A percentile compares a stretch with the other conserved stretches of the same genome.
Evolutionary conservation across 2,797 vertebrate genomes (phyloP).

Genomic region (Eupleurogrammus muticus): DNA sequence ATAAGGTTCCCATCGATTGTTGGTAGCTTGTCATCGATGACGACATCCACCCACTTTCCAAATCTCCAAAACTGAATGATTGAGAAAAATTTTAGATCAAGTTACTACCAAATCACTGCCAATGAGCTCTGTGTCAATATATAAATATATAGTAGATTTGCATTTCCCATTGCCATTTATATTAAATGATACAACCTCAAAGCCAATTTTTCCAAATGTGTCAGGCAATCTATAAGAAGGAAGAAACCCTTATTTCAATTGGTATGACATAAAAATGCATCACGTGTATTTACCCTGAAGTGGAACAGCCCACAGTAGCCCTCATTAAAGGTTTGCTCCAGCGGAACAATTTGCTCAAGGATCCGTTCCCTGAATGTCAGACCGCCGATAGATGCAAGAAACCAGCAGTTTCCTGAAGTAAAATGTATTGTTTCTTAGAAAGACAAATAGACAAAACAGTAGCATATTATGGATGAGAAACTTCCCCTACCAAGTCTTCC

Average conservation of each 20-base stretch:
- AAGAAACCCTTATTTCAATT: too few species aligned
- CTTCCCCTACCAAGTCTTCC: conserved; percentile 68
- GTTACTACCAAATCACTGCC: too few species aligned
- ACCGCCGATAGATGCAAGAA: conserved; percentile 82
- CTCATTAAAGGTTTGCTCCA: conserved; percentile 66
- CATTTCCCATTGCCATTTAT: too few species aligned
- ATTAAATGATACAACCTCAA: too few species aligned
- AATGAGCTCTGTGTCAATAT: too few species aligned
- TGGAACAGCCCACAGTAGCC: conserved; percentile 84
- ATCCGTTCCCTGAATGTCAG: conserved; percentile 75
- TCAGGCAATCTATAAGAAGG: too few species aligned
- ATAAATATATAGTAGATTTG: too few species aligned
- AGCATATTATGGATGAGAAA: not conserved
- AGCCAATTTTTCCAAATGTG: too few species aligned
- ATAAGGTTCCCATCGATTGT: conserved; percentile 73
- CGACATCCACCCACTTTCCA: conserved; percentile 83
- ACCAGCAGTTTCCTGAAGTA: conserved; percentile 83
- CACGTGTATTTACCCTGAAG: conserved; percentile 74
- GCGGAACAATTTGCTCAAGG: conserved; percentile 66
- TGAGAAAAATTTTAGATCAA: not conserved
- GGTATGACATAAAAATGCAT: too few species aligned
- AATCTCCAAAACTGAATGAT: conserved; percentile 83
- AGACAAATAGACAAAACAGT: not conserved
- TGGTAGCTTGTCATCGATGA: conserved; percentile 85
- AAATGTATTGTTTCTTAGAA: not conserved